Evolutionary conservation across 2,797 vertebrate species (phyloP).

Genomic region (Pyrocephalus nanus): DNA sequence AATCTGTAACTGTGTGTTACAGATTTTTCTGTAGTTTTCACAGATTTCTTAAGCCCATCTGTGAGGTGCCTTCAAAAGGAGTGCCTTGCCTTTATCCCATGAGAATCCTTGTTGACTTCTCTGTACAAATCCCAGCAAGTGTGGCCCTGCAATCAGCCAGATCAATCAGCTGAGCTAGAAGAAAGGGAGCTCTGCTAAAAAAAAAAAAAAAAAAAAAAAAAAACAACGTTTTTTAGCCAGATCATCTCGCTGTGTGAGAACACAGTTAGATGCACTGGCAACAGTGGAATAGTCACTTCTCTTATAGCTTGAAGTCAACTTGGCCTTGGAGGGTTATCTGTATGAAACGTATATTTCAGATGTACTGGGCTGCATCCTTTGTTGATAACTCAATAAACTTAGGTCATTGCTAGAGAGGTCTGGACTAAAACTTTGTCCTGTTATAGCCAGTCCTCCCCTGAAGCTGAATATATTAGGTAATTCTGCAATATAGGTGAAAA

Average conservation of each 20-base stretch:
- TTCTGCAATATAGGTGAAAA: slow-evolving; percentile 44
- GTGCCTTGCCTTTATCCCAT: neutral
- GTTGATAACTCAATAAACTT: neutral
- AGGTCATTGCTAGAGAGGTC: neutral
- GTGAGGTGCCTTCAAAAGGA: neutral
- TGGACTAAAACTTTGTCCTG: neutral
- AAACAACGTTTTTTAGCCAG: neutral
- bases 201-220: neutral
- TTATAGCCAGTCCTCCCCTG: neutral
- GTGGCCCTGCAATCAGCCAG: neutral
- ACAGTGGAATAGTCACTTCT: neutral
- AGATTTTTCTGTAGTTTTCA: no score
- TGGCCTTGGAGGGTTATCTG: neutral
- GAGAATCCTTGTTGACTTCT: neutral
- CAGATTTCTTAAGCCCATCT: neutral
- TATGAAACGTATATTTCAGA: neutral
- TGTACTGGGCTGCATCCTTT: neutral
- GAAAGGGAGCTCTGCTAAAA: neutral
- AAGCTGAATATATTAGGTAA: slow-evolving; percentile 13
- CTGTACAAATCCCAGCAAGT: neutral
- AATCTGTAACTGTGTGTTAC: neutral
- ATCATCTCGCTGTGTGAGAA: neutral
- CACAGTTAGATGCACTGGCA: neutral
- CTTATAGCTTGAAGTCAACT: neutral
- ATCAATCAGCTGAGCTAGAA: neutral